Evolutionary conservation across 2,888 invertebrate species (phyloP).

Genomic region (Dascillus cervinus): DNA sequence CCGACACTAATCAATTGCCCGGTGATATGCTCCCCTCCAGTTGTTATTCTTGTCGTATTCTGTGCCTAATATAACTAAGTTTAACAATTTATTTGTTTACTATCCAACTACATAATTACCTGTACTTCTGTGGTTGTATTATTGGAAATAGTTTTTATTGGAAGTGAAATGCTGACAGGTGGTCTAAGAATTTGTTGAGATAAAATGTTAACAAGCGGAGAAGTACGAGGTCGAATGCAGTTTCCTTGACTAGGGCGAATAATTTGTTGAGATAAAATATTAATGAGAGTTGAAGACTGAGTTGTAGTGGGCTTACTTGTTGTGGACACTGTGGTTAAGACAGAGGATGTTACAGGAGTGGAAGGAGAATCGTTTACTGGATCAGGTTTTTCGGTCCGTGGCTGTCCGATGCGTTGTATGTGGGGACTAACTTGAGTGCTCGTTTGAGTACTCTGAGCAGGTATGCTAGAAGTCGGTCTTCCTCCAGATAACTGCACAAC

Average conservation of each 20-base stretch:
- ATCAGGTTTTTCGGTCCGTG: conserved; percentile 35
- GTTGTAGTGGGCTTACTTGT: conserved; percentile 15
- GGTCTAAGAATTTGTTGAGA: conserved; percentile 39
- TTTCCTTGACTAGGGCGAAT: conserved; percentile 37
- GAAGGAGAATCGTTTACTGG: conserved; percentile 18
- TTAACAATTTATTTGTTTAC: background rate
- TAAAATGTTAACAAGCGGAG: conserved; percentile 38
- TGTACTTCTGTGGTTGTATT: conserved; percentile 1
- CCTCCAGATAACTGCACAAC: conserved; percentile 40
- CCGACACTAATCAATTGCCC: conserved; percentile 23
- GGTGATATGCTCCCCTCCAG: conserved; percentile 21
- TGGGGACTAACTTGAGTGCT: conserved; percentile 44
- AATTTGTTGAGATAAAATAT: conserved; percentile 48
- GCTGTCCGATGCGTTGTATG: conserved; percentile 44
- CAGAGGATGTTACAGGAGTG: background rate
- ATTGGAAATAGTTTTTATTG: conserved; percentile 7
- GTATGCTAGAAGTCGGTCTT: conserved; percentile 22
- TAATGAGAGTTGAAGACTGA: conserved; percentile 44
- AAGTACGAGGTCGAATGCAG: conserved; percentile 27
- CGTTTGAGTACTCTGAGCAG: conserved; percentile 34
- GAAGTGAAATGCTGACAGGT: conserved; percentile 11
- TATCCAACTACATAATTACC: conserved; percentile 6
- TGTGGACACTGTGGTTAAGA: conserved; percentile 1
- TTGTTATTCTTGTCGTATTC: conserved; percentile 16
- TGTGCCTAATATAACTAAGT: conserved; percentile 16